Base-by-base conservation (phyloP, 2,797 vertebrate species). In the Argentina silus region DNA sequence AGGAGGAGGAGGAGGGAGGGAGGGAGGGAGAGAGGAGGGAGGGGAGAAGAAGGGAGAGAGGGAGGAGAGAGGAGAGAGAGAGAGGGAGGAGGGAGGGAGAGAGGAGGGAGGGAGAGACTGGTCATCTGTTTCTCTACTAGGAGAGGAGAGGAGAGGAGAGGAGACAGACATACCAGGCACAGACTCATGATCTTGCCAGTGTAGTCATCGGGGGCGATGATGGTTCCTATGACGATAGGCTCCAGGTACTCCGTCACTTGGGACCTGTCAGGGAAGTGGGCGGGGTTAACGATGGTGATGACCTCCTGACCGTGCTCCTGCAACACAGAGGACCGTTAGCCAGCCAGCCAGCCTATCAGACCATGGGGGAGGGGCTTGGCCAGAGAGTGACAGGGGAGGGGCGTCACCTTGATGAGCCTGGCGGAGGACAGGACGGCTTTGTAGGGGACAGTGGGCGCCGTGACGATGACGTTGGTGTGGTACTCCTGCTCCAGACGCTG, bases 401-500 rank as follows among this genome's bases (percentile, higher is more conserved):
- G 78, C 47, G 47, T 79, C 82, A 98, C 98, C 95, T 98, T 99
- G 88, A 97, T 98, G 89, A 97, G 90, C 87, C 96, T 97, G 70
- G 93, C 62, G 12, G 98, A 98, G 12, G 95, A 95, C 81, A 99
- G 94, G 69, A 95, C 11, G 4, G 96, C 97, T 88, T 96, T 98
- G 89, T 98, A 99, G 17, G 97, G 96, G 77, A 99, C 98, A 0
- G 97, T 98, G 70, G 97, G 98, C 0, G 95, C 93, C 3, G 97
- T 99, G 67, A 99, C 90, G 70, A 99, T 97, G 70, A 99, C 96
- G 6, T 95, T 96, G 73, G 95, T 94, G 48, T 99, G 97, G 88
- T 98, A 96, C 78, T 99, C 98, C 91, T 99, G 97, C 72, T 99
- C 97, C 85, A 99, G 91, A 73, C 97, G 90, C 85, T 99, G 98